Evolutionary conservation across 30 jellyfish, hydroid and myxozoan genomes (phyloP).

Genomic region (Aurelia sp.): DNA sequence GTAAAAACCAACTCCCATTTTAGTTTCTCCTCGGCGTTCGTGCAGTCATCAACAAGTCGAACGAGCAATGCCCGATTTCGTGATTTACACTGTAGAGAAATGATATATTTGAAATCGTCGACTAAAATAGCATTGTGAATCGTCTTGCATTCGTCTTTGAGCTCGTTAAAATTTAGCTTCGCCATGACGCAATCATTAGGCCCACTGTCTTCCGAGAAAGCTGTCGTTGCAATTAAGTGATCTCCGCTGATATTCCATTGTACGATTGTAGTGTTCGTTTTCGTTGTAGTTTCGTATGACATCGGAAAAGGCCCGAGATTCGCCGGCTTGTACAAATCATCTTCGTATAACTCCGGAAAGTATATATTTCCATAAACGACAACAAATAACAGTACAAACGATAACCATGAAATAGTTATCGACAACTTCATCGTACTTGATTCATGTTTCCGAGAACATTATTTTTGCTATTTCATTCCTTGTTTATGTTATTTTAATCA

Average conservation of each 20-base stretch:
- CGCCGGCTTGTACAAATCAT: constrained; percentile 90
- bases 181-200: constrained; percentile 82
- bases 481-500: too few species aligned
- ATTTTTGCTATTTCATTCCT: too few species aligned
- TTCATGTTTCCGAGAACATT: neutral
- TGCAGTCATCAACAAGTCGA: constrained; percentile 70
- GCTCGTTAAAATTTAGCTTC: constrained; percentile 67
- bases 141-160: constrained; percentile 88
- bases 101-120: constrained; percentile 66
- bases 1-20: constrained; percentile 93
- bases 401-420: constrained; percentile 4
- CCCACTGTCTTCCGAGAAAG: constrained; percentile 92
- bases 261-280: constrained; percentile 81
- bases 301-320: constrained; percentile 97
- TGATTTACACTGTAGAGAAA: constrained; percentile 83
- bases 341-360: constrained; percentile 97
- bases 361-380: constrained; percentile 70
- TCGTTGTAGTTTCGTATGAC: constrained; percentile 84
- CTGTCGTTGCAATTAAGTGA: constrained; percentile 77
- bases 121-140: constrained; percentile 76
- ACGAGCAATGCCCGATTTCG: constrained; percentile 87
- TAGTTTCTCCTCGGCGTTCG: constrained; percentile 31
- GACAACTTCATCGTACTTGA: constrained; percentile 1
- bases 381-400: neutral
- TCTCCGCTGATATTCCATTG: constrained; percentile 88